Conservation (phyloP, 2,113 vertebrate genomes). For the Trachemys scripta region DNA sequence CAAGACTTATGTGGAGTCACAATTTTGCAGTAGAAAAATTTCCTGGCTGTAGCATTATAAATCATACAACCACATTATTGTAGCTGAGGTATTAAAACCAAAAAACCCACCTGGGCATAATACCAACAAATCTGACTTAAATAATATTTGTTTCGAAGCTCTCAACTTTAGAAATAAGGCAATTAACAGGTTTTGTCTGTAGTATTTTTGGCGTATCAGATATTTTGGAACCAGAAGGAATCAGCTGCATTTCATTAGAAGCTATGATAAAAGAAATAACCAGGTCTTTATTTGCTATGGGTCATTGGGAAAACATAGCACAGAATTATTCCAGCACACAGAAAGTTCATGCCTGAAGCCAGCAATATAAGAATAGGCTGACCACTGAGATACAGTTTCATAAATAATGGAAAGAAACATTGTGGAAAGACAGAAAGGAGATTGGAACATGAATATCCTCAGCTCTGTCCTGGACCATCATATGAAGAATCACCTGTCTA, state of each 20-base stretch:
- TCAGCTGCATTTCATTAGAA: slow-evolving; percentile 72
- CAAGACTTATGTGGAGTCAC: neutral
- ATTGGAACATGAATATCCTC: neutral
- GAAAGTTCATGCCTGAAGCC: neutral
- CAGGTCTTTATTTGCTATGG: slow-evolving; percentile 43
- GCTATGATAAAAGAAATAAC: slow-evolving; percentile 76
- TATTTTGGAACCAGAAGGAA: slow-evolving; percentile 67
- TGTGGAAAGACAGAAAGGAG: neutral
- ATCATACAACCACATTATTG: neutral
- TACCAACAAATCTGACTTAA: neutral
- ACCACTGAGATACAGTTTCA: neutral
- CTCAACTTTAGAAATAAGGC: slow-evolving; percentile 36
- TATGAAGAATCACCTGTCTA: neutral
- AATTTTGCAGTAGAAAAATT: neutral
- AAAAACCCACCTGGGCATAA: neutral
- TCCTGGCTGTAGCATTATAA: neutral
- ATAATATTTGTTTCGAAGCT: neutral
- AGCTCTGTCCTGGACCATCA: neutral
- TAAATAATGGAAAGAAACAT: neutral
- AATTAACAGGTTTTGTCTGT: slow-evolving; percentile 79
- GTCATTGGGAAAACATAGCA: neutral
- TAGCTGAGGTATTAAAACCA: neutral
- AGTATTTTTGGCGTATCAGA: slow-evolving; percentile 71
- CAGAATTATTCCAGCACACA: neutral
- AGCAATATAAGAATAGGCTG: neutral